phyloP scores from a whole-genome alignment of 2,797 vertebrate genomes.

The Diglossa cyanea region DNA sequence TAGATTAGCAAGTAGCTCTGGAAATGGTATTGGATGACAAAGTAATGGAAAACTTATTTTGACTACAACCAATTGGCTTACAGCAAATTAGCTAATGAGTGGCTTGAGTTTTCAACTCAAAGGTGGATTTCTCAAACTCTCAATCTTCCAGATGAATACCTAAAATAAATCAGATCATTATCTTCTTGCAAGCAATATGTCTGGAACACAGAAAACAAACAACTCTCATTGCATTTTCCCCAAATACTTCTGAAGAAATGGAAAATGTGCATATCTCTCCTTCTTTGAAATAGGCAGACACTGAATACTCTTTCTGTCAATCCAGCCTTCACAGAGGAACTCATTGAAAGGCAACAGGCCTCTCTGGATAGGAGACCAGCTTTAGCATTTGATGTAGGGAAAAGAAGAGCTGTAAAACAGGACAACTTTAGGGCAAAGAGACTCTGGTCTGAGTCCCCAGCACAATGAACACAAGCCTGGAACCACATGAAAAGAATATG shows the following conservation, averaged over 20 bases:
- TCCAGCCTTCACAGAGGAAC: background rate
- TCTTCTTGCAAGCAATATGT: background rate
- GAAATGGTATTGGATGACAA: background rate
- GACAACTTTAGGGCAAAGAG: background rate
- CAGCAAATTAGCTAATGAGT: background rate
- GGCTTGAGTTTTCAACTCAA: background rate
- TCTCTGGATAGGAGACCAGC: background rate
- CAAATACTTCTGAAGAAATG: background rate
- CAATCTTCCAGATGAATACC: background rate
- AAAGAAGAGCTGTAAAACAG: background rate
- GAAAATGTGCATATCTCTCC: background rate
- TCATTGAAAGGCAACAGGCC: background rate
- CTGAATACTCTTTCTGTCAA: background rate
- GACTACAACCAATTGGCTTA: background rate
- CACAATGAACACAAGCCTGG: background rate
- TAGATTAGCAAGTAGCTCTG: conserved; percentile 33
- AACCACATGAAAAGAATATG: accelerated
- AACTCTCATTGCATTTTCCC: background rate
- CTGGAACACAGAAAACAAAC: background rate
- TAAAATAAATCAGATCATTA: background rate
- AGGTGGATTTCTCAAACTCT: background rate
- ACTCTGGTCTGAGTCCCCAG: background rate
- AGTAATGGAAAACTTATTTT: conserved; percentile 41
- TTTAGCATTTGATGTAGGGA: background rate
- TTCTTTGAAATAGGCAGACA: background rate